These are phyloP conservation scores for Capitella teleta DNA, from an alignment of 1,140 invertebrate genomes.

Conservation along the genomic window DNA sequence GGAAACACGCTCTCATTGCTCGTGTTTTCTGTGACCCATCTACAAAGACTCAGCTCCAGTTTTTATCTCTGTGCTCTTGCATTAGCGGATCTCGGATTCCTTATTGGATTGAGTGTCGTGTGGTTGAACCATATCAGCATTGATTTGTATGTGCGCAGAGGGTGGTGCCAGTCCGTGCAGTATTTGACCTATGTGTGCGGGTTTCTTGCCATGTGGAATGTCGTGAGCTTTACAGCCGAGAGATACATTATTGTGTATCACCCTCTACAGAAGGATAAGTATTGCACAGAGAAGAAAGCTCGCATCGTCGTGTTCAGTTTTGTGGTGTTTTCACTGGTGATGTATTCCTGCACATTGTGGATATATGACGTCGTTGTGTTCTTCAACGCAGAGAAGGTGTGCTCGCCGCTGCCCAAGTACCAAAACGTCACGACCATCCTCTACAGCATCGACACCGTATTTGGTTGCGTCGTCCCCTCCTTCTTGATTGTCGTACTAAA, in stretches of 20 bases:
- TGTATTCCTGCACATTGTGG: slow-evolving; percentile 5
- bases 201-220: slow-evolving; percentile 9
- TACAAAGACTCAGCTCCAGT: slow-evolving; percentile 6
- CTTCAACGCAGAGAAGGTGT: not conserved
- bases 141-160: not conserved
- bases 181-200: slow-evolving; percentile 3
- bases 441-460: slow-evolving; percentile 7
- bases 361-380: slow-evolving; percentile 3
- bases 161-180: slow-evolving; percentile 1
- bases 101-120: not conserved
- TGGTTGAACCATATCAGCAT: slow-evolving; percentile 4
- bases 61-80: slow-evolving; percentile 4
- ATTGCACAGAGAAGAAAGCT: slow-evolving; percentile 4
- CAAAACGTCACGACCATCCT: slow-evolving; percentile 7
- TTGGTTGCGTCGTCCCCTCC: slow-evolving; percentile 30
- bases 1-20: slow-evolving; percentile 6
- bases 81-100: slow-evolving; percentile 6
- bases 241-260: slow-evolving; percentile 10
- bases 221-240: slow-evolving; percentile 10
- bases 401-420: not conserved
- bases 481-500: slow-evolving; percentile 59
- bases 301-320: not conserved
- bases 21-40: slow-evolving; percentile 9
- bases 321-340: not conserved
- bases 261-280: slow-evolving; percentile 4